These are phyloP conservation scores for Beris morrisii DNA, from an alignment of 2,888 invertebrate species.

Conservation along the genomic window DNA sequence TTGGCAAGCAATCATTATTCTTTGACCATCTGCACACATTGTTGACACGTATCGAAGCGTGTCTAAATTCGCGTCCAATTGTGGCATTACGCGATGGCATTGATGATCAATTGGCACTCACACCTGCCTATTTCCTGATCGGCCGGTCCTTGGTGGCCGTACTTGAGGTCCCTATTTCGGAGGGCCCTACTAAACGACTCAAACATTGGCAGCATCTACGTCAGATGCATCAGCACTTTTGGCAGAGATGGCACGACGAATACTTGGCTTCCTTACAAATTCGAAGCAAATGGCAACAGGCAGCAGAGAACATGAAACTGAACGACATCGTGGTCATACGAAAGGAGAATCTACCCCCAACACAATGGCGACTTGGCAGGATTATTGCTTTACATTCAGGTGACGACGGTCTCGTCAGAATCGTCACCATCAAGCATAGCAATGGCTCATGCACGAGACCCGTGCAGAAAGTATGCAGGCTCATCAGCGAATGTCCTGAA, in stretches of 20 bases:
- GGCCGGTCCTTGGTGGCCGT: slow-evolving; percentile 28
- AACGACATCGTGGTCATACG: slow-evolving; percentile 43
- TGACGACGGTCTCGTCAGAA: slow-evolving; percentile 42
- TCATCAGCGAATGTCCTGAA: neutral
- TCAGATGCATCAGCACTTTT: slow-evolving; percentile 33
- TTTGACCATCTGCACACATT: slow-evolving; percentile 43
- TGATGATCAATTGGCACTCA: slow-evolving; percentile 34
- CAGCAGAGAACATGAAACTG: slow-evolving; percentile 24
- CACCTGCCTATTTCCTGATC: slow-evolving; percentile 36
- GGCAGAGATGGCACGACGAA: slow-evolving; percentile 34
- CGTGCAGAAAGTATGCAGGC: neutral
- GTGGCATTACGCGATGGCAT: slow-evolving; percentile 34
- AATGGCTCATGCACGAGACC: slow-evolving; percentile 1
- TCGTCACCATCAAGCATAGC: slow-evolving; percentile 16
- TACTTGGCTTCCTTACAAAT: slow-evolving; percentile 28
- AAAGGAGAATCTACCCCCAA: slow-evolving; percentile 42
- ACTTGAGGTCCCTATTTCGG: slow-evolving; percentile 42
- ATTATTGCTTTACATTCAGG: slow-evolving; percentile 41
- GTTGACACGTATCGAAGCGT: slow-evolving; percentile 42
- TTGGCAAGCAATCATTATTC: slow-evolving; percentile 33
- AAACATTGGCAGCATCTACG: slow-evolving; percentile 43
- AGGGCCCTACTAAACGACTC: slow-evolving; percentile 36
- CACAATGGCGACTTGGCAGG: slow-evolving; percentile 43
- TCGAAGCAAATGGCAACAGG: slow-evolving; percentile 26
- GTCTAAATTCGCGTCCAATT: slow-evolving; percentile 43